Conservation (phyloP, 2,888 invertebrate species). For the Hydriomena furcata region DNA sequence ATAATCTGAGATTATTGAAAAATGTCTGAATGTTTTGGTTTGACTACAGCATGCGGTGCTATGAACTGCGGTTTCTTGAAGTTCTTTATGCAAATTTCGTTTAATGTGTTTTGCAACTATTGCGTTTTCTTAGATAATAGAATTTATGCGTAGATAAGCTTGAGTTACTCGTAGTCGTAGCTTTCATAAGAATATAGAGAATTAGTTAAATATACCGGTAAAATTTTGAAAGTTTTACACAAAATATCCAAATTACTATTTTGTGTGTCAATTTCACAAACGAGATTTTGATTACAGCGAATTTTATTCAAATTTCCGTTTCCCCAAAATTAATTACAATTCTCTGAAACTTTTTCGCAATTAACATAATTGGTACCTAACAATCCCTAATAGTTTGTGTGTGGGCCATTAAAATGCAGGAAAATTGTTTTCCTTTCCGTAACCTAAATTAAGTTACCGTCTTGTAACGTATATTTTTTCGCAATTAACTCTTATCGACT, state of each 20-base stretch:
- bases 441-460: conserved; percentile 41
- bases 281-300: conserved; percentile 20
- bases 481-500: conserved; percentile 68
- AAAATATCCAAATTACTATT: not conserved
- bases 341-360: conserved; percentile 7
- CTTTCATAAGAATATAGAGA: too few species aligned
- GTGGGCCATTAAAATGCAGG: conserved; percentile 16
- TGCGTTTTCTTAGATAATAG: conserved; percentile 6
- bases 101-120: conserved; percentile 14
- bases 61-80: conserved; percentile 20
- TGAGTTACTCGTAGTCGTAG: too few species aligned
- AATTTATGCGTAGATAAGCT: not conserved
- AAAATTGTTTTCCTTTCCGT: conserved; percentile 42
- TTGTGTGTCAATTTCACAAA: conserved; percentile 14
- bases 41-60: conserved; percentile 14
- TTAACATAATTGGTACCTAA: conserved; percentile 2
- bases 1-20: not conserved
- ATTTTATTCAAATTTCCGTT: conserved; percentile 18
- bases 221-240: not conserved
- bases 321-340: conserved; percentile 20
- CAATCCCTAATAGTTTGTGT: not conserved
- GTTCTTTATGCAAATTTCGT: conserved; percentile 18
- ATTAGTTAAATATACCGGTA: not conserved
- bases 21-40: not conserved
- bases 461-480: conserved; percentile 57